A percentile compares a stretch with the other conserved stretches of the same genome.
Conservation (phyloP, 2,888 invertebrate genomes). For the Lydus trimaculatus region DNA sequence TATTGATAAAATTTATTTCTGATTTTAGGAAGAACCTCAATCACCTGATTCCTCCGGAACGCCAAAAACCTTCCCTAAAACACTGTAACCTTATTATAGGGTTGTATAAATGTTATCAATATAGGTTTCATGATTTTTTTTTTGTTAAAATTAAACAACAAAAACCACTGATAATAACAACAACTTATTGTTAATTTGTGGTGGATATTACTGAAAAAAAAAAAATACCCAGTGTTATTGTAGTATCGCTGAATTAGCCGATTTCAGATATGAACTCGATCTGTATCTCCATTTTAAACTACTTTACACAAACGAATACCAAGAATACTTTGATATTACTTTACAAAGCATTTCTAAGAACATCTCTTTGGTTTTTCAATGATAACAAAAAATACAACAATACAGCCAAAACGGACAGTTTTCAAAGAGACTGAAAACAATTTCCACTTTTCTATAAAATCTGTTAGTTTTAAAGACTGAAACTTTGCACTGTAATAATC, state of each 20-base stretch:
- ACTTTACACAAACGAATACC: too few relatives aligned
- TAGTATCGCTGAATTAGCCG: not conserved
- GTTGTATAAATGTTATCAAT: slow-evolving; percentile 13
- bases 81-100: slow-evolving; percentile 47
- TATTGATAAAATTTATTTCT: not conserved
- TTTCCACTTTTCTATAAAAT: not conserved
- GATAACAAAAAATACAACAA: too few relatives aligned
- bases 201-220: not conserved
- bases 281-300: too few relatives aligned
- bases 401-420: too few relatives aligned
- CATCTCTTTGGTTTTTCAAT: too few relatives aligned
- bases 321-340: too few relatives aligned
- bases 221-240: not conserved
- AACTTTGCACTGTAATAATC: not conserved
- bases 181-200: not conserved
- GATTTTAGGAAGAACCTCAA: slow-evolving; percentile 53
- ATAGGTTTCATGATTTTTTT: slow-evolving; percentile 28
- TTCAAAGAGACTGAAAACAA: too few relatives aligned
- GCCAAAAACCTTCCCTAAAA: slow-evolving; percentile 58
- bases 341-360: too few relatives aligned
- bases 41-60: slow-evolving; percentile 50
- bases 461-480: not conserved
- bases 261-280: not conserved
- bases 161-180: slow-evolving; percentile 9
- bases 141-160: slow-evolving; percentile 20